Evolutionary conservation across 2,888 invertebrate species (phyloP).

Genomic region (Lottia gigantea): DNA sequence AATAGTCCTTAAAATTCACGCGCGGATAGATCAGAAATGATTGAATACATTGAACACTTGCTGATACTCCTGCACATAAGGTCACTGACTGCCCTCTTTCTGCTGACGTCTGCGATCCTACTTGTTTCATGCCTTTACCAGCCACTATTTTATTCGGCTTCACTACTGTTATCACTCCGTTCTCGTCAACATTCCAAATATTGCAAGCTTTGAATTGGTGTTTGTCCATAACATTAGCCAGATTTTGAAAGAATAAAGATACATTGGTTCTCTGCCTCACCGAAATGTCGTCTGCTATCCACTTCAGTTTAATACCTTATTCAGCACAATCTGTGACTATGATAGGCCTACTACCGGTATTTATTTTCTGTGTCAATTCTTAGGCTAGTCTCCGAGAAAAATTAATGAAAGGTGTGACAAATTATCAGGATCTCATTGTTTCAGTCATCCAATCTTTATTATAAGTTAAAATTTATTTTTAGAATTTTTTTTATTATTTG

Average conservation of each 20-base stretch:
- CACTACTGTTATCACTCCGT: constrained; percentile 1
- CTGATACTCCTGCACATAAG: not conserved
- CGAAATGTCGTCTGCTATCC: no score
- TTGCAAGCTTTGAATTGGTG: not conserved
- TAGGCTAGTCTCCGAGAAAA: no score
- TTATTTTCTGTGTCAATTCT: no score
- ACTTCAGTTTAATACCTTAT: no score
- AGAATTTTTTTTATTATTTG: no score
- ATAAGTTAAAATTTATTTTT: no score
- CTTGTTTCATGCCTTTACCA: constrained; percentile 12
- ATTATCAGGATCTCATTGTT: no score
- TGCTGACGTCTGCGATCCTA: constrained; percentile 13
- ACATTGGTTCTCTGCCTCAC: no score
- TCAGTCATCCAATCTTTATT: no score
- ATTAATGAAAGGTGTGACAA: no score
- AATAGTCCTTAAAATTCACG: not conserved
- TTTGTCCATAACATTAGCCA: constrained; percentile 19
- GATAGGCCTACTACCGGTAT: no score
- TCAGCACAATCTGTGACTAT: no score
- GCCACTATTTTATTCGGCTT: constrained; percentile 18
- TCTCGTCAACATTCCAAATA: not conserved
- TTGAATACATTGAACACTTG: not conserved
- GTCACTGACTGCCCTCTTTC: constrained; percentile 14
- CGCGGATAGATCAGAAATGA: not conserved
- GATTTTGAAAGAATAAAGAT: constrained; percentile 16